Evolutionary conservation across 2,113 vertebrate genomes (phyloP), one percentile per base, ranked within the genome.

Genomic region (Coryphaenoides rupestris): DNA sequence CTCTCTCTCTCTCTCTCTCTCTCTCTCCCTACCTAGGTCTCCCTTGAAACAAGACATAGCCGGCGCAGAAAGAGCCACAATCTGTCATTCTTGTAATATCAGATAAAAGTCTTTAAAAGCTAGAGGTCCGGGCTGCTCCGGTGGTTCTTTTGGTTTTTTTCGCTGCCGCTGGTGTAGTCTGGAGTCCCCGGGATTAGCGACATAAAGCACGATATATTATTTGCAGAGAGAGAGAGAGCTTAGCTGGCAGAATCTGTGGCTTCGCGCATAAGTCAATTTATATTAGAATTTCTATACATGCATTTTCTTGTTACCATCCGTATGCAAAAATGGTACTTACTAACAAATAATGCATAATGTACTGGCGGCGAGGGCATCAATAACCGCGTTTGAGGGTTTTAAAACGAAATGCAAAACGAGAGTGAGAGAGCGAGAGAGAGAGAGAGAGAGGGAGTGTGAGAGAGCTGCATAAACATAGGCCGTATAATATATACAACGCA

Each of bases 261-360:
- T 88, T 90, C 89, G 89, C 93, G 92, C 94, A 97, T 96, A 95
- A 96, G 94, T 97, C 95, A 95, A 94, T 96, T 96, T 98, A 95
- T 96, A 96, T 98, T 96, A 93, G 93, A 94, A 94, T 96, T 95
- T 94, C 94, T 94, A 95, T 97, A 95, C 92, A 94, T 96, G 95
- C 95, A 95, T 96, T 98, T 99, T 95, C 97, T 95, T 96, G 94
- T 96, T 99, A 96, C 93, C 93, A 93, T 96, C 95, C 96, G 93
- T 94, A 96, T 95, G 96, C 94, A 96, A 97, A 98, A 96, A 94
- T 91, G 93, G 92, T 89, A 93, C 95, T 96, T 96, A 95, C 95
- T 92, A 95, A 94, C 94, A 95, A 96, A 96, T 95, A 96, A 95
- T 95, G 94, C 95, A 98, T 98, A 95, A 98, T 97, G 94, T 94